Base-by-base conservation (phyloP, 2,888 invertebrate genomes). In the Agrotis ipsilon region DNA sequence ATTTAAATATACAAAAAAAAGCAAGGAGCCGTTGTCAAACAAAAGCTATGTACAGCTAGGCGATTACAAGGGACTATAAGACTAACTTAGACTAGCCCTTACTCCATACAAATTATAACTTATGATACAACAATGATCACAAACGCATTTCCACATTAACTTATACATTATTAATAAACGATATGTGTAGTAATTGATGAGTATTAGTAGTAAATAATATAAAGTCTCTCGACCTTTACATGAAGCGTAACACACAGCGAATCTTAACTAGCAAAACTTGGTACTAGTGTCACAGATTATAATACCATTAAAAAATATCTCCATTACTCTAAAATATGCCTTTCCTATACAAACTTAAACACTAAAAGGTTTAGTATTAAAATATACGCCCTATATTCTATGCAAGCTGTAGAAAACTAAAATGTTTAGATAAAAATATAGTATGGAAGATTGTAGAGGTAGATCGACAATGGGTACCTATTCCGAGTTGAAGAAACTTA, bases 241-340 rank as follows among this genome's bases (percentile, higher is more conserved):
- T 85, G 77, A 89, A 95, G 94, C 94, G 89, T 91, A 91, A 94
- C 94, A 94, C 92, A 93, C 93, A 94, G 89, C 93, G 83, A 87
- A 87, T 87, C 94, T 92, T 94, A 95, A 93, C 92, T 93, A 94
- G 90, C 94, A 94, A 93, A 95, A 92, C 93, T 93, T 93, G 93
- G 92, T 86, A 92, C 92, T 91, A 94, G 92, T 93, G 92, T 90
- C 92, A 87, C 70, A 64, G 72, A 80, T 81, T 73, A 81, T 73
- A 83, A 77, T 80, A 83, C 64, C 70, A 77, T 80, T 80, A 78
- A 85, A 84, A 75, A 82, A 82, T 83, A 83, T 80, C 71, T 59
- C 63, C 64, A 68, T 75, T 84, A 82, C 54, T 75, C 75, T 85
- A 84, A 75, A 75, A 73, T 73, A 81, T 75, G 65, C 61, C 19